Percentiles rank a stretch among this genome's conserved stretches.
Evolutionary conservation across 2,113 vertebrate genomes (phyloP).

Genomic region (Nycticryphes semicollaris): DNA sequence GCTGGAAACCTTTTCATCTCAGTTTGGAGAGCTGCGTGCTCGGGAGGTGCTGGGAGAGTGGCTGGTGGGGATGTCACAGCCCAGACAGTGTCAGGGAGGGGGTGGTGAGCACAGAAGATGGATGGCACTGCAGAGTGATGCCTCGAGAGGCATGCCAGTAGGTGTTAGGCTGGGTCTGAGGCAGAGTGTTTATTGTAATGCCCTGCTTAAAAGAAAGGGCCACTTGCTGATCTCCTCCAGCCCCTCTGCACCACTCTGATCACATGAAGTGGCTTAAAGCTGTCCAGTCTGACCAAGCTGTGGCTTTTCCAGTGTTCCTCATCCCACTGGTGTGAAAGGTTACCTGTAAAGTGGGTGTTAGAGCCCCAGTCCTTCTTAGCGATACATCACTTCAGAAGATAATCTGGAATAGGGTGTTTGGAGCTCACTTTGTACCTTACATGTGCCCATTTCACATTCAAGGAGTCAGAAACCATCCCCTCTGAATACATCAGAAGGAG

Average conservation of each 20-base stretch:
- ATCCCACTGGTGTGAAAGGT: neutral
- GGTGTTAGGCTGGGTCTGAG: neutral
- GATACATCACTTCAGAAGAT: neutral
- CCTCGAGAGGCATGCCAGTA: neutral
- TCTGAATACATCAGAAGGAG: neutral
- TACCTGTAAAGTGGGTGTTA: neutral
- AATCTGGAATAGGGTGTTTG: neutral
- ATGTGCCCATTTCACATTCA: neutral
- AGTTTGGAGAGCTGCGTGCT: accelerated
- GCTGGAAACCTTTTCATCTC: neutral
- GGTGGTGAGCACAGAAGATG: neutral
- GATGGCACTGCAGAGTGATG: neutral
- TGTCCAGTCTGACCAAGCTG: neutral
- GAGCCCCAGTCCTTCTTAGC: neutral
- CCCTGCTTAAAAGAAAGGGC: neutral
- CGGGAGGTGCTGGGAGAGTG: neutral
- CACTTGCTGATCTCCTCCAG: neutral
- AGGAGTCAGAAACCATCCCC: neutral
- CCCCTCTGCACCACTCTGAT: neutral
- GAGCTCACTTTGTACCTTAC: neutral
- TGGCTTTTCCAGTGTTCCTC: neutral
- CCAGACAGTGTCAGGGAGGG: accelerated
- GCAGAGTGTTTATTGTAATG: neutral
- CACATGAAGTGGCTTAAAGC: neutral
- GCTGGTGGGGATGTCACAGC: neutral